phyloP scores from a whole-genome alignment of 2,797 vertebrate species.

The Pampus argenteus region DNA sequence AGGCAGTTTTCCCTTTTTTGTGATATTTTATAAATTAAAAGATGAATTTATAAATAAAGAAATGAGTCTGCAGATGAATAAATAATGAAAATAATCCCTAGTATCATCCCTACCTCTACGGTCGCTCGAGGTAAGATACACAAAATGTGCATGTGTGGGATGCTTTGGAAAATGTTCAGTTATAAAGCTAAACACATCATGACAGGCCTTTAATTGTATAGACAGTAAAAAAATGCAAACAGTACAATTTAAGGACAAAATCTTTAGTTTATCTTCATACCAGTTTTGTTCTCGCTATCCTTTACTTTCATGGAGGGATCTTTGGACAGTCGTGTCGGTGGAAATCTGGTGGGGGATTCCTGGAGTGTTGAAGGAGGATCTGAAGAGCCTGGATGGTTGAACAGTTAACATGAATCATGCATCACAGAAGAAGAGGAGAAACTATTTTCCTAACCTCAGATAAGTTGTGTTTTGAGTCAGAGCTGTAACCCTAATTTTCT shows the following conservation, averaged over 20 bases:
- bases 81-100: not conserved
- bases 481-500: slow-evolving; percentile 12
- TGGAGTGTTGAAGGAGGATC: slow-evolving; percentile 86
- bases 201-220: not conserved
- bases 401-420: slow-evolving; percentile 9
- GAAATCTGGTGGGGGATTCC: slow-evolving; percentile 90
- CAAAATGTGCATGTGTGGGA: too few relatives aligned
- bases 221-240: not conserved
- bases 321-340: slow-evolving; percentile 88
- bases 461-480: slow-evolving; percentile 39
- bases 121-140: too few relatives aligned
- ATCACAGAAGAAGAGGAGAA: slow-evolving; percentile 3
- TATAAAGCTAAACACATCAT: not conserved
- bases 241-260: not conserved
- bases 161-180: not conserved
- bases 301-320: slow-evolving; percentile 57
- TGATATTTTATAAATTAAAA: not conserved
- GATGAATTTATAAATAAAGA: not conserved
- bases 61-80: not conserved
- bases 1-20: not conserved
- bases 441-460: slow-evolving; percentile 11
- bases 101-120: too few relatives aligned
- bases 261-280: slow-evolving; percentile 36
- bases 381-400: slow-evolving; percentile 84
- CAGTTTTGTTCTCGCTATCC: slow-evolving; percentile 60